Percentiles rank a stretch among this genome's conserved stretches.
Conservation (phyloP, 1,140 invertebrate genomes). For the Trissolcus basalis region DNA sequence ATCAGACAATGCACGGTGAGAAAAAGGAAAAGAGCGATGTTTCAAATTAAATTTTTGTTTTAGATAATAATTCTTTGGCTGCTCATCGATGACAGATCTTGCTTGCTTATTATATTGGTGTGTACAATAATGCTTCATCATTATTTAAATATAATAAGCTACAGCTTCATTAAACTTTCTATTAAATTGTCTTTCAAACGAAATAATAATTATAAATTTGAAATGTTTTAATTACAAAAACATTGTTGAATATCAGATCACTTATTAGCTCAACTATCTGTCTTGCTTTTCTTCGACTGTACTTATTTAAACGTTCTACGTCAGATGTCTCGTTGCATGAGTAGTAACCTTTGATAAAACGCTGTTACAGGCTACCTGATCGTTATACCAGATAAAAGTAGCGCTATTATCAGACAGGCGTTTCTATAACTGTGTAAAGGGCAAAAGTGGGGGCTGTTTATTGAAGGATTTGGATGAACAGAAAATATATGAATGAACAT, state of each 20-base stretch:
- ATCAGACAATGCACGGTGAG: not conserved
- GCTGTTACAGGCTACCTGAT: constrained; percentile 66
- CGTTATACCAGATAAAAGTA: constrained; percentile 66
- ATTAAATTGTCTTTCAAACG: too few species aligned
- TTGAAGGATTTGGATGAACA: constrained; percentile 58
- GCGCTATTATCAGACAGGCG: constrained; percentile 60
- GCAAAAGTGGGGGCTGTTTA: constrained; percentile 59
- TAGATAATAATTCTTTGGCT: constrained; percentile 51
- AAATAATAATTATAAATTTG: too few species aligned
- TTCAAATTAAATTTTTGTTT: constrained; percentile 39
- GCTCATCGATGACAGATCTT: constrained; percentile 44
- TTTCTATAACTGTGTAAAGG: constrained; percentile 62
- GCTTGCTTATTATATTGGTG: constrained; percentile 50
- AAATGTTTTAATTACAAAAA: too few species aligned
- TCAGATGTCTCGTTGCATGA: constrained; percentile 62
- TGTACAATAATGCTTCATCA: constrained; percentile 54
- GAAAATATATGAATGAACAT: constrained; percentile 19
- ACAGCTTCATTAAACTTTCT: constrained; percentile 16
- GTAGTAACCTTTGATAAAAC: constrained; percentile 69
- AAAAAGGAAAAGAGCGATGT: constrained; percentile 13
- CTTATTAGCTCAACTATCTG: constrained; percentile 3
- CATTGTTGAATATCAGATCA: not conserved
- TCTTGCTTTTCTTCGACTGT: constrained; percentile 37
- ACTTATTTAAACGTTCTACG: constrained; percentile 54
- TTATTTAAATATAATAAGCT: constrained; percentile 36